phyloP scores from a whole-genome alignment of 2,888 invertebrate genomes.

The Hydrotaea cyrtoneurina region DNA sequence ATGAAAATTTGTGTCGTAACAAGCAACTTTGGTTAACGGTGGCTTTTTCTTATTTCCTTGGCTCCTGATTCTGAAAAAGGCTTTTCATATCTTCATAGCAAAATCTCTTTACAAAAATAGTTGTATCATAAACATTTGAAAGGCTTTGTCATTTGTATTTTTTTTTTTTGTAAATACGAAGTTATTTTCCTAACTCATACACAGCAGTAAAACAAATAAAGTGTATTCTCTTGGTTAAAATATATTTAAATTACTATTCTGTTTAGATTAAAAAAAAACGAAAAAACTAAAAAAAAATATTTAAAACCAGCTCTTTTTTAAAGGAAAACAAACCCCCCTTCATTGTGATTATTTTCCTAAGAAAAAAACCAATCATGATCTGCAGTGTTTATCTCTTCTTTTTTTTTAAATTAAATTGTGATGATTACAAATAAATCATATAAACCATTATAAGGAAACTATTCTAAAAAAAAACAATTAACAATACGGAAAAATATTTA shows the following conservation, averaged over 20 bases:
- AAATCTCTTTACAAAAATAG: no score
- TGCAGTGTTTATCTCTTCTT: not conserved
- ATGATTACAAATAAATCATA: conserved; percentile 16
- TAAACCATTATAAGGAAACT: conserved; percentile 14
- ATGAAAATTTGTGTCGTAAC: no score
- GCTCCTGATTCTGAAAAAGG: no score
- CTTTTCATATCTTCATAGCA: no score
- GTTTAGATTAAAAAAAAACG: not conserved
- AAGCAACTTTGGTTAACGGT: no score
- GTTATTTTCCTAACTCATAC: conserved; percentile 14
- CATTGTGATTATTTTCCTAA: conserved; percentile 57
- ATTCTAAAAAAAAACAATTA: conserved; percentile 57
- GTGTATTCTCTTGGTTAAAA: conserved; percentile 7
- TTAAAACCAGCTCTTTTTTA: not conserved
- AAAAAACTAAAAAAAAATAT: not conserved
- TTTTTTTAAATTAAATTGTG: conserved; percentile 15
- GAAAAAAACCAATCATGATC: conserved; percentile 29
- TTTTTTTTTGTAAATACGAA: conserved; percentile 38
- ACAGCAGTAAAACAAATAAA: conserved; percentile 20
- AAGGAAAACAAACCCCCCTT: conserved; percentile 39
- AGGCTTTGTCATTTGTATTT: not conserved
- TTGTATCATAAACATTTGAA: conserved; percentile 14
- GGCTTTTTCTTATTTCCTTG: no score
- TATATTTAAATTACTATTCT: conserved; percentile 5
- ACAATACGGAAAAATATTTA: conserved; percentile 8